Percentiles rank a stretch among this genome's conserved stretches.
phyloP scores from a whole-genome alignment of 2,888 invertebrate species.

The Ophioninae sp. region DNA sequence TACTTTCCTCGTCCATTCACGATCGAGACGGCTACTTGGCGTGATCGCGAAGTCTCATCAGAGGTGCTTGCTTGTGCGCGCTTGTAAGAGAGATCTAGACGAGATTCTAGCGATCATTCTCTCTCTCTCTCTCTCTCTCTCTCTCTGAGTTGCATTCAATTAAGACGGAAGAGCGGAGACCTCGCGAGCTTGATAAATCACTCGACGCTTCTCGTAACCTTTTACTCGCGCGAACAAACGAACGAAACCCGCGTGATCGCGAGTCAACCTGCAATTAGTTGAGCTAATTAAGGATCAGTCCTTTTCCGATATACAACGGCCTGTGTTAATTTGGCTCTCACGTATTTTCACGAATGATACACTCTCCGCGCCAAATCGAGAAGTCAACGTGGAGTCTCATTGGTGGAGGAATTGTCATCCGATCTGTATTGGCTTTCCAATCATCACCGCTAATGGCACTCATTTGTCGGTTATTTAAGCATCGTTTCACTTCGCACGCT shows the following conservation, averaged over 20 bases:
- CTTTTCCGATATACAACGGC: conserved; percentile 69
- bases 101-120: conserved; percentile 55
- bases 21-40: conserved; percentile 58
- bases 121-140: conserved; percentile 19
- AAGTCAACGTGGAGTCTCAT: background rate
- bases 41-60: conserved; percentile 63
- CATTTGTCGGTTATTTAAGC: background rate
- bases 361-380: background rate
- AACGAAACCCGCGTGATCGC: conserved; percentile 64
- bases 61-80: conserved; percentile 28
- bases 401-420: background rate
- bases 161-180: conserved; percentile 70
- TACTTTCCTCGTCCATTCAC: conserved; percentile 51
- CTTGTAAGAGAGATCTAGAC: conserved; percentile 53
- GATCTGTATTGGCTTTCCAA: background rate
- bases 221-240: conserved; percentile 72
- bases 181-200: conserved; percentile 74
- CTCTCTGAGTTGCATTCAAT: conserved; percentile 74
- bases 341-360: conserved; percentile 56
- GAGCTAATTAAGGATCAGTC: conserved; percentile 77
- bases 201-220: conserved; percentile 71
- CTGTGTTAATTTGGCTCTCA: conserved; percentile 75
- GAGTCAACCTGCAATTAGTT: conserved; percentile 74
- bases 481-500: background rate
- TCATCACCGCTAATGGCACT: background rate